phyloP scores from a whole-genome alignment of 2,113 vertebrate species.

The Heteronetta atricapilla region DNA sequence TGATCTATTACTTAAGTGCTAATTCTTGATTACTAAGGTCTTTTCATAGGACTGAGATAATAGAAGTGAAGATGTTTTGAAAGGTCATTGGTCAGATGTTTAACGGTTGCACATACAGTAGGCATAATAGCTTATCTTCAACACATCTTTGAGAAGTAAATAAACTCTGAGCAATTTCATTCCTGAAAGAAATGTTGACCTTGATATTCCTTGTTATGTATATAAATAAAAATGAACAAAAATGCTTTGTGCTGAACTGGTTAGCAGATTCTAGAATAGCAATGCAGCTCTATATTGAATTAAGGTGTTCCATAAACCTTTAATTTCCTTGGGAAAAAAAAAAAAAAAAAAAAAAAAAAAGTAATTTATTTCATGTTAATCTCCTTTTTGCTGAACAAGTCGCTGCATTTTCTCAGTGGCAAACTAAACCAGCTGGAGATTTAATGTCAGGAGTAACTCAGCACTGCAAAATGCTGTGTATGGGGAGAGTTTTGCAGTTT shows the following conservation, averaged over 20 bases:
- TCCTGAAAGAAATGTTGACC: slow-evolving; percentile 34
- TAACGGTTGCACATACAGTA: background rate
- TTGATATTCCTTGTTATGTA: slow-evolving; percentile 16
- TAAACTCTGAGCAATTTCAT: slow-evolving; percentile 36
- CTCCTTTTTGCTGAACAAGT: slow-evolving; percentile 67
- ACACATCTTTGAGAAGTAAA: background rate
- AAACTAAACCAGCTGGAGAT: slow-evolving; percentile 62
- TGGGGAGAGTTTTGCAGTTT: slow-evolving; percentile 46
- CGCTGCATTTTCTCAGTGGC: slow-evolving; percentile 48
- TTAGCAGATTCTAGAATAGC: background rate
- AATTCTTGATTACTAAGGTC: background rate
- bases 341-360: background rate
- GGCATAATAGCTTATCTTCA: background rate
- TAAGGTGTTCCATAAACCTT: slow-evolving; percentile 43
- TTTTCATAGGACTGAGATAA: background rate
- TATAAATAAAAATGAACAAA: slow-evolving; percentile 50
- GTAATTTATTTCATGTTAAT: slow-evolving; percentile 47
- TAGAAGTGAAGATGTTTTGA: background rate
- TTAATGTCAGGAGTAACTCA: slow-evolving; percentile 52
- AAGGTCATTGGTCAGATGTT: slow-evolving; percentile 10
- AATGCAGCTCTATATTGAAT: slow-evolving; percentile 9
- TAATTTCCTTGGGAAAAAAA: slow-evolving; percentile 48
- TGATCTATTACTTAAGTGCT: background rate
- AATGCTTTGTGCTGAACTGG: slow-evolving; percentile 17
- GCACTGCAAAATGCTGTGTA: slow-evolving; percentile 23